Evolutionary conservation across 2,113 vertebrate genomes (phyloP).

Genomic region (Raja brachyura): DNA sequence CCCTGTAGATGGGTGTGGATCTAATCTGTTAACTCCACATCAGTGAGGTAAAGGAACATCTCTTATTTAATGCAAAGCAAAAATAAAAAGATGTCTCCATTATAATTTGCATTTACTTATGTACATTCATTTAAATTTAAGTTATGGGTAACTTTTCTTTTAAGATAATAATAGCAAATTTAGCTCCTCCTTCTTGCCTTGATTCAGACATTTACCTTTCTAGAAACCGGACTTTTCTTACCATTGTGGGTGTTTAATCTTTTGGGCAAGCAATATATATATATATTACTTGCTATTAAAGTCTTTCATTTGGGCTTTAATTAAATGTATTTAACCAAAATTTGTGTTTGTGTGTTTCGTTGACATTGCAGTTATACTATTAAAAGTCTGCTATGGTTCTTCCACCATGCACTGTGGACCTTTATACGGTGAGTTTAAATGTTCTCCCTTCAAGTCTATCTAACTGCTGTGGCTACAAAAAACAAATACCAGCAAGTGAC

Average conservation of each 20-base stretch:
- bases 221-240: neutral
- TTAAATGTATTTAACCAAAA: conserved; percentile 32
- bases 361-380: neutral
- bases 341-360: neutral
- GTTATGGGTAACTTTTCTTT: neutral
- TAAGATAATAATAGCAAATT: neutral
- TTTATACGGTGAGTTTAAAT: neutral
- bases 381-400: neutral
- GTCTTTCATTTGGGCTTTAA: conserved; percentile 4
- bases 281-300: conserved; percentile 22
- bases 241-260: conserved; percentile 29
- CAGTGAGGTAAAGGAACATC: neutral
- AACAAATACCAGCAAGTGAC: too few species aligned
- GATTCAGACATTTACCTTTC: conserved; percentile 10
- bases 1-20: neutral
- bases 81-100: conserved; percentile 1
- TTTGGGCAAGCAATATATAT: conserved; percentile 9
- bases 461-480: neutral
- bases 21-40: neutral
- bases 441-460: neutral
- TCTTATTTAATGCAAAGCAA: neutral
- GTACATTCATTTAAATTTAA: conserved; percentile 21
- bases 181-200: neutral
- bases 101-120: conserved; percentile 7
- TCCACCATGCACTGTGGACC: neutral